phyloP scores from a whole-genome alignment of 1,140 invertebrate species.

The Drosophila elegans region DNA sequence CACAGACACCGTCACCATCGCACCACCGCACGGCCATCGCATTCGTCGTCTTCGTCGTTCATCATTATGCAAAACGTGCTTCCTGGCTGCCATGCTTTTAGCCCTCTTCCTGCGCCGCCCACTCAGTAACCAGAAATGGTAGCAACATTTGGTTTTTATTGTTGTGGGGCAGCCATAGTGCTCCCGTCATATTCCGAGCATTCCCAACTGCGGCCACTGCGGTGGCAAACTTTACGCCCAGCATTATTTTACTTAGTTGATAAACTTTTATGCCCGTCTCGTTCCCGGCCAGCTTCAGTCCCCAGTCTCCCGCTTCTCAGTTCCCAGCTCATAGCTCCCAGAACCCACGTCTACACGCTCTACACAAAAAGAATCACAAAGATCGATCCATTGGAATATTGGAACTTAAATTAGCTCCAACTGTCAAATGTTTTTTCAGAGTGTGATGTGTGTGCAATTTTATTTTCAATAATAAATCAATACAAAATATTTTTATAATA shows the following conservation, averaged over 20 bases:
- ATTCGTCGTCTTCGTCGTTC: conserved; percentile 72
- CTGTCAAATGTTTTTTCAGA: too few relatives aligned
- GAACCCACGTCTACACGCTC: conserved; percentile 21
- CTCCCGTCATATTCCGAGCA: conserved; percentile 15
- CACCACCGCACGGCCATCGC: conserved; percentile 18
- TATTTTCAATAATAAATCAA: too few relatives aligned
- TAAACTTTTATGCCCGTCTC: conserved; percentile 71
- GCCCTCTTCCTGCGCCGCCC: conserved; percentile 20
- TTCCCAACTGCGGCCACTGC: conserved; percentile 66
- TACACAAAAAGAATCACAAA: background rate
- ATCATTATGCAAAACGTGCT: conserved; percentile 83
- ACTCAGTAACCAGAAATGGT: conserved; percentile 50
- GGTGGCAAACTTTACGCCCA: conserved; percentile 77
- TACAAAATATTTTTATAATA: too few relatives aligned
- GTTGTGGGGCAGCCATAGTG: conserved; percentile 51
- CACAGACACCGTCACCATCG: conserved; percentile 32
- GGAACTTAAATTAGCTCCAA: too few relatives aligned
- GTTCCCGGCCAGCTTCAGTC: conserved; percentile 9
- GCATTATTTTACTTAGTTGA: conserved; percentile 83
- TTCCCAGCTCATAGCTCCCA: conserved; percentile 7
- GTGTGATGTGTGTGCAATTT: too few relatives aligned
- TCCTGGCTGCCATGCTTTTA: conserved; percentile 64
- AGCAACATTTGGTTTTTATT: conserved; percentile 81
- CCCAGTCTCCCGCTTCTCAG: conserved; percentile 16
- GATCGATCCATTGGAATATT: too few relatives aligned